Evolutionary conservation across 2,797 vertebrate species (phyloP).

Genomic region (Cynodonichthys magdalenae): DNA sequence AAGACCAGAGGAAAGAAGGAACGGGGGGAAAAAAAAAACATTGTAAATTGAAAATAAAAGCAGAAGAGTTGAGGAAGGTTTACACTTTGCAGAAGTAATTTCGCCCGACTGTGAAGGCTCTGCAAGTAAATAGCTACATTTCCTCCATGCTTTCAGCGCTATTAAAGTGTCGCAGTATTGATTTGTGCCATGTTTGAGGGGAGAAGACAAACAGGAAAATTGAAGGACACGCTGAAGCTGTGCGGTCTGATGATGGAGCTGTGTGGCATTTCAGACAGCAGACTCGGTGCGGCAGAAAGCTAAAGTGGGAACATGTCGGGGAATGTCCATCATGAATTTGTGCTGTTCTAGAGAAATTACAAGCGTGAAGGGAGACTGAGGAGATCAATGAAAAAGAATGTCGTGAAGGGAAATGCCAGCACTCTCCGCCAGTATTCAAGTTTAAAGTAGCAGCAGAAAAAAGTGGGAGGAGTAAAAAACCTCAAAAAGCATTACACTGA

Average conservation of each 20-base stretch:
- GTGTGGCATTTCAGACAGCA: constrained; percentile 39
- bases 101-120: constrained; percentile 12
- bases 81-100: constrained; percentile 34
- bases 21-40: not conserved
- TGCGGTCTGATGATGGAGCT: constrained; percentile 47
- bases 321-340: constrained; percentile 66
- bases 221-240: constrained; percentile 47
- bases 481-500: not conserved
- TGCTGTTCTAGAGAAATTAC: constrained; percentile 45
- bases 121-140: constrained; percentile 35
- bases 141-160: constrained; percentile 47
- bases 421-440: constrained; percentile 11
- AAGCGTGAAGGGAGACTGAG: constrained; percentile 18
- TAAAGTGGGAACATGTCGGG: constrained; percentile 54
- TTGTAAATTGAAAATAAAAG: constrained; percentile 10
- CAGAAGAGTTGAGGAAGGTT: constrained; percentile 13
- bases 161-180: constrained; percentile 65
- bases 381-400: constrained; percentile 64
- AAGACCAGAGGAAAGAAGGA: constrained; percentile 3
- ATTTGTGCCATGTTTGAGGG: constrained; percentile 46
- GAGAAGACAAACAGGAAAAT: constrained; percentile 49
- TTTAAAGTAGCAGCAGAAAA: constrained; percentile 22
- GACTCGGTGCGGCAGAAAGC: constrained; percentile 34
- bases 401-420: constrained; percentile 26
- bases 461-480: constrained; percentile 8